These are phyloP conservation scores for Monopis laevigella DNA, from an alignment of 2,888 invertebrate species.

Conservation along the genomic window DNA sequence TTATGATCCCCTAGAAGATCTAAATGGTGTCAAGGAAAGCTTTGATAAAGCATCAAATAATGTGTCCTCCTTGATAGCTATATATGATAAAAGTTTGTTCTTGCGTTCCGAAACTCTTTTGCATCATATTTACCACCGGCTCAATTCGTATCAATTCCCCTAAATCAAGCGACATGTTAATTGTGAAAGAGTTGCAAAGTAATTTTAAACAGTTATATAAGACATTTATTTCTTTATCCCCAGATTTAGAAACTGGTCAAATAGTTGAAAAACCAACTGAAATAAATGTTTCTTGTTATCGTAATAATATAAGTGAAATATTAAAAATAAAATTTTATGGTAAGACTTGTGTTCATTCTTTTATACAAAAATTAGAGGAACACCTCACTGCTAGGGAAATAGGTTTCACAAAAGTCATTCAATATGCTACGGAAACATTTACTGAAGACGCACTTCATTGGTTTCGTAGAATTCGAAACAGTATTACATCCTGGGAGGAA, in stretches of 20 bases:
- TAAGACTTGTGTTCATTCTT: neutral
- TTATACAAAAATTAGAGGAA: neutral
- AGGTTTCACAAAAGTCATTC: neutral
- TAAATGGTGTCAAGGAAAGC: neutral
- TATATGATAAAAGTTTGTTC: slow-evolving; percentile 1
- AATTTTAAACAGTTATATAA: no score
- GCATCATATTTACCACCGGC: slow-evolving; percentile 1
- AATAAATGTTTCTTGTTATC: neutral
- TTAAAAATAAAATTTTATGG: neutral
- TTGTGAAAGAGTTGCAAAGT: neutral
- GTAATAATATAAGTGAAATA: neutral
- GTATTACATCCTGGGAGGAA: neutral
- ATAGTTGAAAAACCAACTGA: no score
- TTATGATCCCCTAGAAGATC: neutral
- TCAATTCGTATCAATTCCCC: neutral
- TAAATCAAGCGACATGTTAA: neutral
- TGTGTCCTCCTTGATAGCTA: neutral
- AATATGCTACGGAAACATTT: neutral
- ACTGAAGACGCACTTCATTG: no score
- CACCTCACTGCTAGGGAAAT: neutral
- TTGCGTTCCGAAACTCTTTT: neutral
- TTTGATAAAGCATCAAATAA: neutral
- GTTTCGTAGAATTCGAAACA: neutral
- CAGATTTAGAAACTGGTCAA: no score
- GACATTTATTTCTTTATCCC: no score